Conservation (phyloP, 2,113 vertebrate genomes). For the Macrotus californicus region DNA sequence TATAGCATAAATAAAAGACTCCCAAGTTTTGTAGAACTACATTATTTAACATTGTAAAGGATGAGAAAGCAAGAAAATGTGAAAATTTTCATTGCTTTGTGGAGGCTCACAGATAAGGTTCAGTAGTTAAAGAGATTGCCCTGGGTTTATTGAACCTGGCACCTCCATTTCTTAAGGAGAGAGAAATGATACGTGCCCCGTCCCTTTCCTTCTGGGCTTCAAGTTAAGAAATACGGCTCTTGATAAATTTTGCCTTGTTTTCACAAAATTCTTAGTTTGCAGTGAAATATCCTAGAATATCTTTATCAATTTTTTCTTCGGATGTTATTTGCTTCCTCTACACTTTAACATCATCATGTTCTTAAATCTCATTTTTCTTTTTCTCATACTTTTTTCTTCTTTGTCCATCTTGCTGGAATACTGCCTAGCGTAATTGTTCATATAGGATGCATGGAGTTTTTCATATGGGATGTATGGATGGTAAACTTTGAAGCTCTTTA, state of each 20-base stretch:
- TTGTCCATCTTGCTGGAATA: background rate
- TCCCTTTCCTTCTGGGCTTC: background rate
- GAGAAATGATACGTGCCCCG: background rate
- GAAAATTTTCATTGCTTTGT: background rate
- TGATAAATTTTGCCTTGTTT: background rate
- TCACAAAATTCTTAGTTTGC: slow-evolving; percentile 17
- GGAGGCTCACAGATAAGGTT: background rate
- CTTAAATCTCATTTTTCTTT: background rate
- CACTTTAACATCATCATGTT: background rate
- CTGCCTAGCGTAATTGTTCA: background rate
- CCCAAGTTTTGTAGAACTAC: background rate
- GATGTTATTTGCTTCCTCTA: background rate
- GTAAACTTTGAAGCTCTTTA: no score
- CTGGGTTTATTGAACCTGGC: background rate
- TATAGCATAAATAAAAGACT: background rate
- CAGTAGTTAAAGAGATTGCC: background rate
- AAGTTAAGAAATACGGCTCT: background rate
- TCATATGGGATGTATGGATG: background rate
- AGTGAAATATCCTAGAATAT: background rate
- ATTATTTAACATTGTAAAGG: slow-evolving; percentile 23
- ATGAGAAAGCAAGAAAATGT: background rate
- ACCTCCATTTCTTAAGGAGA: background rate
- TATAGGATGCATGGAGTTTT: background rate
- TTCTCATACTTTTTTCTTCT: background rate
- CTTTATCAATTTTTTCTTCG: background rate